Conservation (phyloP, 2,888 invertebrate species). For the Leptopilina syphax region DNA sequence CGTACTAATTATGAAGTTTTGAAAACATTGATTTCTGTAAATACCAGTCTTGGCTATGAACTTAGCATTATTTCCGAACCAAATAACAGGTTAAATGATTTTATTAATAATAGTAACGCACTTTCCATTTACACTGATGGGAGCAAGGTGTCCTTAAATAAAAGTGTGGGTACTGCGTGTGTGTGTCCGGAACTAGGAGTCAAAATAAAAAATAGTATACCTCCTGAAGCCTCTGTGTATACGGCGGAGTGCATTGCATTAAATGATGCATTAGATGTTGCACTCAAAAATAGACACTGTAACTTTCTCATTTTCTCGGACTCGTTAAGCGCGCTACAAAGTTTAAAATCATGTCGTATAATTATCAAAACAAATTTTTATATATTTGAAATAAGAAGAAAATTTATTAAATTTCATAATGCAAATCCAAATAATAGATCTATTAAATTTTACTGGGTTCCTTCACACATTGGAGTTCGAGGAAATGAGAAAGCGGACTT, state of each 20-base stretch:
- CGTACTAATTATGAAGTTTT: neutral
- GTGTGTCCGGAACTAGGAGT: neutral
- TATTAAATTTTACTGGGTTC: neutral
- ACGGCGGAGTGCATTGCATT: slow-evolving; percentile 45
- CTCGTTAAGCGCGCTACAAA: slow-evolving; percentile 40
- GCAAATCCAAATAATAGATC: neutral
- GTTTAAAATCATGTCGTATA: neutral
- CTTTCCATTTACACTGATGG: slow-evolving; percentile 42
- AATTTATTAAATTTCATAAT: neutral
- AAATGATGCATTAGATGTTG: slow-evolving; percentile 27
- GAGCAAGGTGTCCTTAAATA: neutral
- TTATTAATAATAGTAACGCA: neutral
- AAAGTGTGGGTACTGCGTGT: slow-evolving; percentile 34
- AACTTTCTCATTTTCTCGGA: slow-evolving; percentile 46
- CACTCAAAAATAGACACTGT: neutral
- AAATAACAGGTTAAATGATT: too few relatives aligned
- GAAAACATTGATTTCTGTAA: neutral
- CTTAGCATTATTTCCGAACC: neutral
- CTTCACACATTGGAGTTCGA: neutral
- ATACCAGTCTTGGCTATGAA: neutral
- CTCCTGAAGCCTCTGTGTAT: slow-evolving; percentile 32
- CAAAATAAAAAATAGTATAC: neutral
- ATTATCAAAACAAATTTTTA: neutral
- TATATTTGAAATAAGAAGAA: slow-evolving; percentile 2
- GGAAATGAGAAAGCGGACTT: slow-evolving; percentile 3